Evolutionary conservation across 2,797 vertebrate species (phyloP), one percentile per base, ranked within the genome.

Genomic region (Pteropus rufus): DNA sequence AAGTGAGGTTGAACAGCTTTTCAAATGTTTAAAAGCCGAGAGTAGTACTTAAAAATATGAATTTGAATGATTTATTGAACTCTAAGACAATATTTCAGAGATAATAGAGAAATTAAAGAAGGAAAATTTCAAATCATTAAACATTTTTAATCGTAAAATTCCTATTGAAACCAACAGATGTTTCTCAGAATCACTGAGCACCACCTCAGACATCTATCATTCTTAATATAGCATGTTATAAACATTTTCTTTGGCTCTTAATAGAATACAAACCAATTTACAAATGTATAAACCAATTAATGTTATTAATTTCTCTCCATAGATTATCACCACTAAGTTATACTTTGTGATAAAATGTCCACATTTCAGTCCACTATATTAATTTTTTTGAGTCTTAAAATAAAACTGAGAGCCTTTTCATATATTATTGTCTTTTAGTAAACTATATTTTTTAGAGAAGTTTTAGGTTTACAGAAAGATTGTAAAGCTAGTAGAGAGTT

Each of bases 41-140:
- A n/a, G 21, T 65, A 58, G 9, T 29, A 36, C 44, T 60, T 73
- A 0, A 5, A 84, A 84, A 83, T 29, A 56, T 44, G 54, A 67
- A 52, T 80, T 80, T 97, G 82, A 89, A 87, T 95, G 79, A 93
- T 80, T 83, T 49, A 56, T 62, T 93, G 34, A 96, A 87, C 23
- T 4, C 54, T 34, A 88, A 97, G 96, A 93, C 84, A 97, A 95
- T 89, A 76, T n/a, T 98, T 85, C 85, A 16, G 91, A 91, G 70
- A 70, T 83, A 91, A 44, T 85, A 65, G 69, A 64, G 70, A 95
- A 97, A 93, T 94, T n/a, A 67, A 49, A 86, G 54, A 65, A 77
- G 86, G 75, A 97, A 54, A 90, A 86, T 46, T 95, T 72, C 10
- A 89, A 81, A 94, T 76, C 44, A 91, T 97, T 94, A 77, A 95